Evolutionary conservation across 2,888 invertebrate genomes (phyloP).

Genomic region (Mimachlamys varia): DNA sequence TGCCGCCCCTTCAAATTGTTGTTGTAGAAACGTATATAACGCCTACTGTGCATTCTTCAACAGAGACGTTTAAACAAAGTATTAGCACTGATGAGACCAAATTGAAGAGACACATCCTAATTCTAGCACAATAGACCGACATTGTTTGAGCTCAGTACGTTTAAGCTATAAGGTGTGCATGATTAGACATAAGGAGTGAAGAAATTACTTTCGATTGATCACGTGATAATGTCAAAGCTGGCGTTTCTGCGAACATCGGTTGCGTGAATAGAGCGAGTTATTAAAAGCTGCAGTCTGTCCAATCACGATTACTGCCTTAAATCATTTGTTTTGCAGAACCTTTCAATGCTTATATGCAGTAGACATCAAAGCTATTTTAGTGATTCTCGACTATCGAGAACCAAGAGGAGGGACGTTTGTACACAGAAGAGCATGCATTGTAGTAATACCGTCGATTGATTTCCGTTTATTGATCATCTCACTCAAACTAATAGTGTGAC

Average conservation of each 20-base stretch:
- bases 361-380: not conserved
- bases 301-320: not conserved
- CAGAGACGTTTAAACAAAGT: no score
- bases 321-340: not conserved
- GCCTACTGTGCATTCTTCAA: no score
- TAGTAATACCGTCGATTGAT: not conserved
- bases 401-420: not conserved
- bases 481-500: not conserved
- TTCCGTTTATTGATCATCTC: conserved; percentile 3
- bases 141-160: no score
- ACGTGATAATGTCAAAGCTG: not conserved
- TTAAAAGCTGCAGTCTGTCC: not conserved
- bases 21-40: no score
- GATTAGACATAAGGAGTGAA: no score
- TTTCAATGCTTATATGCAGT: not conserved
- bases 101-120: no score
- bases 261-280: not conserved
- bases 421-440: not conserved
- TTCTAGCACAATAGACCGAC: no score
- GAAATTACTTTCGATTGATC: no score
- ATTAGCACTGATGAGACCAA: no score
- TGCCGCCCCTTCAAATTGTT: no score
- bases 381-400: not conserved
- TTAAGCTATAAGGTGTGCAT: no score
- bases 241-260: not conserved